phyloP scores from a whole-genome alignment of 2,113 vertebrate genomes.

The Uria aalge region DNA sequence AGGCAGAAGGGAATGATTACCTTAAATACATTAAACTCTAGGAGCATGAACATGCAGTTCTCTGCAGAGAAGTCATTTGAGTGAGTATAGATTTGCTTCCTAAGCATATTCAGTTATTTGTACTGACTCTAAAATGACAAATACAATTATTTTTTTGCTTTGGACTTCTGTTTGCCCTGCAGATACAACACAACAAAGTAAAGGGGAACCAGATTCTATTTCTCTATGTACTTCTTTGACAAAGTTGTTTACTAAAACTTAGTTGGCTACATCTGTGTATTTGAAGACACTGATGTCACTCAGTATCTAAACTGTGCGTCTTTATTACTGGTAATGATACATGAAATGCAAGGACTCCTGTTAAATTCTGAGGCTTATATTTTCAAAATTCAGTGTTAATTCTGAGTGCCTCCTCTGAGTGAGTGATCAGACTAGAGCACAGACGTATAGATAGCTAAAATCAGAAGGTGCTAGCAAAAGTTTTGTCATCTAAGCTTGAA shows the following conservation, averaged over 20 bases:
- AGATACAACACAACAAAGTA: not conserved
- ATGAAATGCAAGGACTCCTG: not conserved
- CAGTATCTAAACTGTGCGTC: not conserved
- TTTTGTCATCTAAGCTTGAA: not conserved
- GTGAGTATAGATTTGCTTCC: not conserved
- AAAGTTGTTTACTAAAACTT: not conserved
- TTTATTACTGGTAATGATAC: not conserved
- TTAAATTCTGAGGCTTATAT: not conserved
- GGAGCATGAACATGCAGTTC: not conserved
- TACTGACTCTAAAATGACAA: not conserved
- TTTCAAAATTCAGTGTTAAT: not conserved
- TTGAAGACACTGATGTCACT: not conserved
- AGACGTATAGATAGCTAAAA: not conserved
- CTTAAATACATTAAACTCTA: conserved; percentile 11
- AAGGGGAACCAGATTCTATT: not conserved
- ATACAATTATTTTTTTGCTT: not conserved
- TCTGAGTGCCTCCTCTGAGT: not conserved
- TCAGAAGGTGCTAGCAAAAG: not conserved
- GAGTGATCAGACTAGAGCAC: not conserved
- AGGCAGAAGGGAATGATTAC: conserved; percentile 1
- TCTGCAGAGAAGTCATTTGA: not conserved
- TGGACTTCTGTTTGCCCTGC: not conserved
- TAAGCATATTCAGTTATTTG: not conserved
- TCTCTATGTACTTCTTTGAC: not conserved
- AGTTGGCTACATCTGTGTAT: not conserved